Conservation (phyloP, 2,113 vertebrate genomes). For the Toxostoma redivivum region DNA sequence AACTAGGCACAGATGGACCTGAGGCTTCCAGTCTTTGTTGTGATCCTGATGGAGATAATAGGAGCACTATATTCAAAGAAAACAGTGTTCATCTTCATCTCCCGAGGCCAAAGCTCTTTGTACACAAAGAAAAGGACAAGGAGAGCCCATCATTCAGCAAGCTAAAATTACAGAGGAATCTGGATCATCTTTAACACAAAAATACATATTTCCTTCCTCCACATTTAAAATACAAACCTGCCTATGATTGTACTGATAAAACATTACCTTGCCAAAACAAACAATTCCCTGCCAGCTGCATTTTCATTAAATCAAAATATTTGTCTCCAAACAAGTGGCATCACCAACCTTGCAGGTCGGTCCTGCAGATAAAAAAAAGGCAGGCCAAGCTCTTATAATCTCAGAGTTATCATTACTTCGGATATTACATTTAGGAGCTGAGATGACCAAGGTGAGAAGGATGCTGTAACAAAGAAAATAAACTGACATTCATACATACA, state of each 20-base stretch:
- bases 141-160: background rate
- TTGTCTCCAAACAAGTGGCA: background rate
- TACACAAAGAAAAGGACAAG: background rate
- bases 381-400: background rate
- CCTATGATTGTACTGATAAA: background rate
- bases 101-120: background rate
- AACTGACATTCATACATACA: fast-evolving
- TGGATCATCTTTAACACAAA: background rate
- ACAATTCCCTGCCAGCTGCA: background rate
- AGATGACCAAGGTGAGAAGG: background rate
- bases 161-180: background rate
- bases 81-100: background rate
- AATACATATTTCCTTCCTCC: background rate
- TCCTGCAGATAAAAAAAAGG: background rate
- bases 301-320: background rate
- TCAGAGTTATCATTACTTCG: background rate
- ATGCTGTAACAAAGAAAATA: background rate
- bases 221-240: background rate
- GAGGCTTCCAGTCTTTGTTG: background rate
- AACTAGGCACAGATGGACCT: background rate
- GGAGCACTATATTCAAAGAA: background rate
- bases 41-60: background rate
- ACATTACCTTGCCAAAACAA: background rate
- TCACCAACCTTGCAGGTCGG: fast-evolving
- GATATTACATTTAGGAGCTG: background rate